Evolutionary conservation across 2,113 vertebrate genomes (phyloP).

Genomic region (Crotalus helleri): DNA sequence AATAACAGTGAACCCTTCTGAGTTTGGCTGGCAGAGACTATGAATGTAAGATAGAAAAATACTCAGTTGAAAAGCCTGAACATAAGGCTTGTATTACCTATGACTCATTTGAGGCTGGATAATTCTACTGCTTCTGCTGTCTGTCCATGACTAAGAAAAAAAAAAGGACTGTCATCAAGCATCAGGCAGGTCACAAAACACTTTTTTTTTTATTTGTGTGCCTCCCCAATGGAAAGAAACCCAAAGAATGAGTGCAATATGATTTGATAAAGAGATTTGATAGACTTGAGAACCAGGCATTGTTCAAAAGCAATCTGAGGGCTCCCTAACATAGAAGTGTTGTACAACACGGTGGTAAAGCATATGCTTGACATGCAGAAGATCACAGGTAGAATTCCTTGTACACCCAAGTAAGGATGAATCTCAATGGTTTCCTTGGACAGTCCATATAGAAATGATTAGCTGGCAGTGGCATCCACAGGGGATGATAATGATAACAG

Average conservation of each 20-base stretch:
- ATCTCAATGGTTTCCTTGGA: not conserved
- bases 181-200: not conserved
- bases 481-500: not conserved
- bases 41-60: not conserved
- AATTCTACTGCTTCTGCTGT: not conserved
- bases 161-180: not conserved
- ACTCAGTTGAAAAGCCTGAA: not conserved
- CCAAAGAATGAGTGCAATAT: not conserved
- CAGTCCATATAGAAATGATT: not conserved
- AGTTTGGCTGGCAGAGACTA: not conserved
- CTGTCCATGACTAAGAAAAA: not conserved
- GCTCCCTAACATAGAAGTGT: not conserved
- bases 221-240: not conserved
- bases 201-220: not conserved
- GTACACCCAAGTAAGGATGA: not conserved
- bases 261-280: not conserved
- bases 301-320: rapidly evolving
- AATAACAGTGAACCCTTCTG: not conserved
- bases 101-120: not conserved
- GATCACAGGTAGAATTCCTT: not conserved
- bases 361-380: not conserved
- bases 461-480: not conserved
- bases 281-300: not conserved
- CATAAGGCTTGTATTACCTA: not conserved
- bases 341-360: not conserved